These are phyloP conservation scores for Lepisosteus oculatus DNA, from an alignment of 2,113 vertebrate species.

Conservation along the genomic window DNA sequence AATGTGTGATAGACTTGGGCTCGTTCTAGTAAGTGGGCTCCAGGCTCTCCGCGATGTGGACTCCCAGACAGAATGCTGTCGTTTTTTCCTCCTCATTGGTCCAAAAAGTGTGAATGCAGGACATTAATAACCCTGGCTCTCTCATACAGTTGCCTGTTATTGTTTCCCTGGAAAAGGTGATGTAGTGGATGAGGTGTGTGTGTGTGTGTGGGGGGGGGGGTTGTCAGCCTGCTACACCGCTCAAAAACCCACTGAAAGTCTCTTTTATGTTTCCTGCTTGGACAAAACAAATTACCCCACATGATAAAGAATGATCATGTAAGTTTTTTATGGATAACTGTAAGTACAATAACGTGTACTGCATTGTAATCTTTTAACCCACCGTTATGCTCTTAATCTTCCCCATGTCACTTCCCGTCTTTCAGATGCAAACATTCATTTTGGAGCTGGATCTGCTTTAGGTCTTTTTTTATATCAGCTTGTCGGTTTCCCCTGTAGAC, in stretches of 20 bases:
- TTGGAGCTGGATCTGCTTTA: too few species aligned
- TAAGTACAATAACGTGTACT: too few species aligned
- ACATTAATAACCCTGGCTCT: not conserved
- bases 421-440: too few species aligned
- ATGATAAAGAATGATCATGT: not conserved
- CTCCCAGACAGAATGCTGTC: not conserved
- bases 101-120: not conserved
- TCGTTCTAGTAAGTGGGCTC: not conserved
- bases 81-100: not conserved
- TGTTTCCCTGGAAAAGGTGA: constrained; percentile 18
- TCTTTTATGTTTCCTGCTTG: constrained; percentile 39
- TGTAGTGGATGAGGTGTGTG: constrained; percentile 3
- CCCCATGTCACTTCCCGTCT: too few species aligned
- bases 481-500: too few species aligned
- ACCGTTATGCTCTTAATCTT: too few species aligned
- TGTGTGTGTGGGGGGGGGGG: not conserved
- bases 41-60: constrained; percentile 7
- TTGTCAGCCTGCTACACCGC: not conserved
- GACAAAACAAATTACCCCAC: constrained; percentile 53
- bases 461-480: too few species aligned
- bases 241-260: not conserved
- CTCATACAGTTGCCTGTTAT: not conserved
- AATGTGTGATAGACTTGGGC: not conserved
- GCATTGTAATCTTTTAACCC: too few species aligned
- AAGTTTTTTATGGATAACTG: too few species aligned